Base-by-base conservation (phyloP, 1,140 invertebrate genomes). In the Geopemphigus sp. region DNA sequence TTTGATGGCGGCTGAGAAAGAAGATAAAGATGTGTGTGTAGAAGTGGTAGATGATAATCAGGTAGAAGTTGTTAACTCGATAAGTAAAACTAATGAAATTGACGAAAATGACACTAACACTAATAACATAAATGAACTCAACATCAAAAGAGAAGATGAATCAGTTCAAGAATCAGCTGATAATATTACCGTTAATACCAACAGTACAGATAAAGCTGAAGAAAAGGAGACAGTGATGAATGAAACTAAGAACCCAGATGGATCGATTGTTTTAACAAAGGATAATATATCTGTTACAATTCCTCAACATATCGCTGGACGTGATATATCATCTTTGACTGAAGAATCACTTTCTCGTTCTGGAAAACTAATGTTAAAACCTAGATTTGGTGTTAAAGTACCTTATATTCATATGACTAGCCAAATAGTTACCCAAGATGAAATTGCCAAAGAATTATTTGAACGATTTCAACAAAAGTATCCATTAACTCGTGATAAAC, bases 381-480 rank as follows among this genome's bases (percentile, higher is more conserved):
- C 85, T n/a, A 82, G 85, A 54, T 81, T 86, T 22, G 86, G 86
- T 63, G 86, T 87, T 56, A 86, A 85, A 82, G 84, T 87, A 50
- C 86, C 86, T 17, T 87, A 86, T 76, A 83, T 85, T 70, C 86
- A 86, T 82, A 82, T 87, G 22, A 86, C 85, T 11, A 87, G 86
- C 83, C 85, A 86, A 74, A 87, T 88, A 45, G 85, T 87, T 5
- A 86, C 85, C 5, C 85, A 86, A 81, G 84, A 85, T 53, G 87
- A 88, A 82, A 86, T 88, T 59, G 85, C 87, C 47, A 83, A 86
- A 74, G 87, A 88, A 83, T 84, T 88, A 45, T 81, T 87, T 22
- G 85, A 87, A 81, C 82, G 87, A 57, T 83, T 84, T 17, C 66
- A 83, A 39, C 83, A 84, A 74, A 85, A 83, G 45, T 82, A 85